These are phyloP conservation scores for Sarcophaga peregrina DNA, from an alignment of 1,140 invertebrate species.

Conservation along the genomic window DNA sequence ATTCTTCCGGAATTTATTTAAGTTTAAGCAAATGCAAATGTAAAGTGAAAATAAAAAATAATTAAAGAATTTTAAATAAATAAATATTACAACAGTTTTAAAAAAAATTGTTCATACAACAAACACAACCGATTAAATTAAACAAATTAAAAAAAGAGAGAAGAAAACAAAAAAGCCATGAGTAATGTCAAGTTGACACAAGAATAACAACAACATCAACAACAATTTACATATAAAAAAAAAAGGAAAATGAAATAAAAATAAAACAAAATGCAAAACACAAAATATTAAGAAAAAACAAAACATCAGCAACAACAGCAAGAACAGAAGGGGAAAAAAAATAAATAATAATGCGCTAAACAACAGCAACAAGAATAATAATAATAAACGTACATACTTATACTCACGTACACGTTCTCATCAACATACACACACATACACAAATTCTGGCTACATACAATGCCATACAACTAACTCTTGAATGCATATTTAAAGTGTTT, in stretches of 20 bases:
- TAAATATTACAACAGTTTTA: constrained; percentile 44
- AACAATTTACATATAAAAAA: not conserved
- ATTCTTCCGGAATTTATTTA: too few species aligned
- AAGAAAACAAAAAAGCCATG: constrained; percentile 28
- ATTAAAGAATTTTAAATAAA: constrained; percentile 25
- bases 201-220: not conserved
- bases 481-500: not conserved
- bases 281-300: not conserved
- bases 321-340: not conserved
- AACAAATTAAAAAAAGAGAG: constrained; percentile 43
- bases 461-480: not conserved
- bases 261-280: not conserved
- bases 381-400: too few species aligned
- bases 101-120: constrained; percentile 14
- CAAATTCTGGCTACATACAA: not conserved
- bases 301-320: not conserved
- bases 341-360: not conserved
- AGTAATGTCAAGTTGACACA: constrained; percentile 43
- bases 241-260: constrained; percentile 23
- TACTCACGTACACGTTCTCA: too few species aligned
- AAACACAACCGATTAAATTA: constrained; percentile 46
- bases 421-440: not conserved
- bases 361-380: constrained; percentile 14
- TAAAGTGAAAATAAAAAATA: not conserved
- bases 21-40: not conserved